Evolutionary conservation across 2,888 invertebrate species (phyloP), one percentile per base, ranked within the genome.

Genomic region (Meloe dianella): DNA sequence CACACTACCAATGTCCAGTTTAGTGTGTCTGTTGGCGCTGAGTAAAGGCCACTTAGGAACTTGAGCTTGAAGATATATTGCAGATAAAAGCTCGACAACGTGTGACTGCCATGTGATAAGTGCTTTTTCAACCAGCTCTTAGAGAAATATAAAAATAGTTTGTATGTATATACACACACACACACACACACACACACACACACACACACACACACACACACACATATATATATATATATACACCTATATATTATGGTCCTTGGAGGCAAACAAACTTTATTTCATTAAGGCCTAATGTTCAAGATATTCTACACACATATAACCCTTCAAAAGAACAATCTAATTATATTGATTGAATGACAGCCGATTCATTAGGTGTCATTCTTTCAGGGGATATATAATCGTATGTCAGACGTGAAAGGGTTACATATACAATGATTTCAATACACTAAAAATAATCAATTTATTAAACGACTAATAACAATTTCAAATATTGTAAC

Each of bases 271-370:
- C 77, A 79, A 78, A 75, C 75, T 76, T 81, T 81, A 81, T 82
- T 82, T 78, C 80, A 79, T 82, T 82, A 81, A 73, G 71, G 75
- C 79, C 73, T 78, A 80, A 80, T 79, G 78, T 74, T 70, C 71
- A 71, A 79, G 81, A 79, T 82, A 82, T 82, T 82, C 81, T 75
- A 77, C 78, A 80, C 82, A 81, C 81, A 41, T 32, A 81, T 78
- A 82, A 82, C 81, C 81, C 82, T 82, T 80, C 78, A 73, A 69
- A 75, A 77, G 78, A 82, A 82, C 83, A 84, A 84, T 84, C 83
- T 83, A 83, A 84, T 84, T 84, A 83, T 82, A 83, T 82, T 84
- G 84, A 84, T 84, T 84, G 84, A 84, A 83, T 83, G 84, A 83
- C 84, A 82, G 84, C 76, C 83, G 81, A 83, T 84, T 84, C 83